Evolutionary conservation across 2,888 invertebrate species (phyloP).

Genomic region (Morpho achilles): DNA sequence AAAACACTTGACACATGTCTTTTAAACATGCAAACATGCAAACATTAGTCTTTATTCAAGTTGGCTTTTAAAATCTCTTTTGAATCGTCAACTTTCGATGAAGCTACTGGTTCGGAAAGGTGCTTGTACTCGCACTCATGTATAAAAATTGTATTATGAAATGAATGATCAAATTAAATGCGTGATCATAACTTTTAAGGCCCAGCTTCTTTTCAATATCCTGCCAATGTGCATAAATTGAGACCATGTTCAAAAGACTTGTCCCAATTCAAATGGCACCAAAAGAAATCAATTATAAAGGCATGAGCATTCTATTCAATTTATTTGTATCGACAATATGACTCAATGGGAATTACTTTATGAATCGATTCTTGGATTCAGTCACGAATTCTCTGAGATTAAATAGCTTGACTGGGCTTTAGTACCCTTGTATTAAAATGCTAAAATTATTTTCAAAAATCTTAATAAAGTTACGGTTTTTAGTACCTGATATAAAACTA

Average conservation of each 20-base stretch:
- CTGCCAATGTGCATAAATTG: constrained; percentile 18
- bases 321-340: constrained; percentile 34
- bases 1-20: too few relatives aligned
- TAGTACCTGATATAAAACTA: too few relatives aligned
- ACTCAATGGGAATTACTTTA: constrained; percentile 37
- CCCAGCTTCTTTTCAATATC: background rate
- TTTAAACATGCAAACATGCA: too few relatives aligned
- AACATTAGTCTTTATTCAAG: too few relatives aligned
- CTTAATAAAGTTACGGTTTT: too few relatives aligned
- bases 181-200: constrained; percentile 1
- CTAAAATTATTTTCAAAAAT: constrained; percentile 20
- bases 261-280: constrained; percentile 40
- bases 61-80: too few relatives aligned
- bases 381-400: constrained; percentile 31
- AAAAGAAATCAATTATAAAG: constrained; percentile 55
- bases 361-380: constrained; percentile 27
- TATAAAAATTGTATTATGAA: too few relatives aligned
- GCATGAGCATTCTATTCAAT: constrained; percentile 51
- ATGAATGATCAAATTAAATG: background rate
- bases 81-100: too few relatives aligned
- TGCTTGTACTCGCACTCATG: too few relatives aligned
- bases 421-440: constrained; percentile 19
- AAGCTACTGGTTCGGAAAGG: too few relatives aligned
- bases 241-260: constrained; percentile 43
- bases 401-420: constrained; percentile 22